Evolutionary conservation across 2,797 vertebrate species (phyloP).

Genomic region (Rhinichthys osculus): DNA sequence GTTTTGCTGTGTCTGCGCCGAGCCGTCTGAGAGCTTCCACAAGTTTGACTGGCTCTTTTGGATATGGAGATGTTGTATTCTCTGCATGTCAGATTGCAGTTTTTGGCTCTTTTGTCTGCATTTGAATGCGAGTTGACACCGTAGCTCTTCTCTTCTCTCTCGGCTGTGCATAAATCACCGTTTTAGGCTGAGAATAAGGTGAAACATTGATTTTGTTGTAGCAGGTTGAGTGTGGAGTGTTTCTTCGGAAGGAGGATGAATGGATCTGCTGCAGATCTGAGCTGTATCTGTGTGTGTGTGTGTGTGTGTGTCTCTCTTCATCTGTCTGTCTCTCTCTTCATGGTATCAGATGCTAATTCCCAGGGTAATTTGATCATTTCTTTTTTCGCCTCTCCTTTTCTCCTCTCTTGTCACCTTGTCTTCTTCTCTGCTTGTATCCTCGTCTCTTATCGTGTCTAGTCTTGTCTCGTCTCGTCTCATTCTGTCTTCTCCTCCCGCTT

Average conservation of each 20-base stretch:
- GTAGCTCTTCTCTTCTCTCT: conserved; percentile 65
- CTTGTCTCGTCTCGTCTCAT: background rate
- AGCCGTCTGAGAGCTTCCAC: background rate
- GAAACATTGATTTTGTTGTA: conserved; percentile 70
- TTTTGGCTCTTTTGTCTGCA: conserved; percentile 61
- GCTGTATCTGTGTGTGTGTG: background rate
- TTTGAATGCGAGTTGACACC: conserved; percentile 70
- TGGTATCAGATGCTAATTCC: conserved; percentile 19
- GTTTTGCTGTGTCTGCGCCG: background rate
- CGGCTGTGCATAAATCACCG: conserved; percentile 73
- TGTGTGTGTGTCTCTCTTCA: conserved; percentile 13
- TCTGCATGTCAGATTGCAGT: conserved; percentile 74
- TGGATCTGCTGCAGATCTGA: conserved; percentile 63
- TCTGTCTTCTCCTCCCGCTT: background rate
- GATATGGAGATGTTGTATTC: conserved; percentile 65
- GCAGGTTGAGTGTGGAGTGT: conserved; percentile 57
- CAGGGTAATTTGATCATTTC: background rate
- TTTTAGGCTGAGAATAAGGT: conserved; percentile 68
- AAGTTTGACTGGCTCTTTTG: conserved; percentile 36
- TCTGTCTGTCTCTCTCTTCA: background rate
- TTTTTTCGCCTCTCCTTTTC: conserved; percentile 10
- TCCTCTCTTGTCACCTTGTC: conserved; percentile 1
- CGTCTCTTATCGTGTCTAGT: background rate
- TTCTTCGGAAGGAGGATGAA: conserved; percentile 60
- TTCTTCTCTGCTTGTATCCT: background rate